A percentile compares a stretch with the other conserved stretches of the same genome.
phyloP scores from a whole-genome alignment of 2,113 vertebrate species.

The Pampusana beccarii region DNA sequence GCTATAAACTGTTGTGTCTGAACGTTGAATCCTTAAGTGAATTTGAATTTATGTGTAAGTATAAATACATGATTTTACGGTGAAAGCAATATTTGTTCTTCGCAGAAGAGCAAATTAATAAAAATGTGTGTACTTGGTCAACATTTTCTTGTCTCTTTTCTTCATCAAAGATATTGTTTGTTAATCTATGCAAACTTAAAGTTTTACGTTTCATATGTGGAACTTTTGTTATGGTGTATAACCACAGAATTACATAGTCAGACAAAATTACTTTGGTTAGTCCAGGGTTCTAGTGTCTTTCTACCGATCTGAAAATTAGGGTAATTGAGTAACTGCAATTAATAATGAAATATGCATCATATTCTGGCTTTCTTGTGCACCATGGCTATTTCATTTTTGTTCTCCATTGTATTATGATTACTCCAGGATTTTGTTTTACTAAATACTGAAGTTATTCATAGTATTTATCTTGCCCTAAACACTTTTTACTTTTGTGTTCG shows the following conservation, averaged over 20 bases:
- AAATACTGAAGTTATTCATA: conserved; percentile 29
- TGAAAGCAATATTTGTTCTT: not conserved
- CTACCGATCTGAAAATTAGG: not conserved
- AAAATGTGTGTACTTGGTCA: conserved; percentile 1
- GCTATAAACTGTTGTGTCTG: not conserved
- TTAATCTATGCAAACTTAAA: not conserved
- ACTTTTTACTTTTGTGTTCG: conserved; percentile 9
- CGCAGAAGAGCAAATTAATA: conserved; percentile 16
- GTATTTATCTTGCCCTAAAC: not conserved
- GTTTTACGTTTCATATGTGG: not conserved
- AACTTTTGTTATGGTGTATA: not conserved
- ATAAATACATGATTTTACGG: not conserved
- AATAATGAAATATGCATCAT: not conserved
- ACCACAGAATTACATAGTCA: not conserved
- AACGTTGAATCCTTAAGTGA: not conserved
- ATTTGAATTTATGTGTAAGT: not conserved
- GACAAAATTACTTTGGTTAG: not conserved
- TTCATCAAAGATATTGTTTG: not conserved
- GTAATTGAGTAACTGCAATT: not conserved
- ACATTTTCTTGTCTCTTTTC: conserved; percentile 40
- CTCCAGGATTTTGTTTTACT: not conserved
- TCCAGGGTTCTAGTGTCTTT: not conserved
- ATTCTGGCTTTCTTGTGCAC: not conserved
- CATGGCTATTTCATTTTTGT: conserved; percentile 15
- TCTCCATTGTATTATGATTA: conserved; percentile 5